phyloP scores from a whole-genome alignment of 1,140 invertebrate genomes.

The Micrasema minimum region DNA sequence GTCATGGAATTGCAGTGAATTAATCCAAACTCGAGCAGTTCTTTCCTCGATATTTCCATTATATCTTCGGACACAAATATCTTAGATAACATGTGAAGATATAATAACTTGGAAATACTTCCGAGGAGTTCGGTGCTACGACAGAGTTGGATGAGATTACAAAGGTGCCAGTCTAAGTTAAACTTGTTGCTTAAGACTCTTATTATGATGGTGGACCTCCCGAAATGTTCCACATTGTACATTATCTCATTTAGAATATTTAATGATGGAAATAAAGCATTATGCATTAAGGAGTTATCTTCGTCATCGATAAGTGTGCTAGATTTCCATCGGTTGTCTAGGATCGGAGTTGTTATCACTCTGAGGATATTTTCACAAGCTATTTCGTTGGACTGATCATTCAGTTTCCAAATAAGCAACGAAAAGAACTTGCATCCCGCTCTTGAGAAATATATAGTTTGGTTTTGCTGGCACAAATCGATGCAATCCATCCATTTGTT shows the following conservation, averaged over 20 bases:
- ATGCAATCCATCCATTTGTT: constrained; percentile 68
- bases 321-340: constrained; percentile 60
- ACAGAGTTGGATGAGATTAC: constrained; percentile 48
- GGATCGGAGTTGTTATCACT: constrained; percentile 63
- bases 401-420: constrained; percentile 64
- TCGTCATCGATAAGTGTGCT: constrained; percentile 59
- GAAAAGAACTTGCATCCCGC: constrained; percentile 69
- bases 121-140: constrained; percentile 37
- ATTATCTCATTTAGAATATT: constrained; percentile 63
- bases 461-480: constrained; percentile 68
- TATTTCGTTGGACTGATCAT: constrained; percentile 59
- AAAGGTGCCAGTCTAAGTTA: constrained; percentile 54
- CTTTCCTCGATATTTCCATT: constrained; percentile 48
- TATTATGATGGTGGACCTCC: constrained; percentile 58
- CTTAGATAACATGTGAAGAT: constrained; percentile 35
- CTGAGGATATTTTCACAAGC: constrained; percentile 66
- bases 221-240: constrained; percentile 62
- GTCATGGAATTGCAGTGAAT: constrained; percentile 65
- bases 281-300: constrained; percentile 66
- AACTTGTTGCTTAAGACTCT: constrained; percentile 55
- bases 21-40: constrained; percentile 58
- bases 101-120: constrained; percentile 41
- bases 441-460: constrained; percentile 73
- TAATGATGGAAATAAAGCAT: constrained; percentile 65
- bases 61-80: constrained; percentile 38